A percentile compares a stretch with the other conserved stretches of the same genome.
Conservation (phyloP, 2,797 vertebrate genomes). For the Loris lydekkerianus region DNA sequence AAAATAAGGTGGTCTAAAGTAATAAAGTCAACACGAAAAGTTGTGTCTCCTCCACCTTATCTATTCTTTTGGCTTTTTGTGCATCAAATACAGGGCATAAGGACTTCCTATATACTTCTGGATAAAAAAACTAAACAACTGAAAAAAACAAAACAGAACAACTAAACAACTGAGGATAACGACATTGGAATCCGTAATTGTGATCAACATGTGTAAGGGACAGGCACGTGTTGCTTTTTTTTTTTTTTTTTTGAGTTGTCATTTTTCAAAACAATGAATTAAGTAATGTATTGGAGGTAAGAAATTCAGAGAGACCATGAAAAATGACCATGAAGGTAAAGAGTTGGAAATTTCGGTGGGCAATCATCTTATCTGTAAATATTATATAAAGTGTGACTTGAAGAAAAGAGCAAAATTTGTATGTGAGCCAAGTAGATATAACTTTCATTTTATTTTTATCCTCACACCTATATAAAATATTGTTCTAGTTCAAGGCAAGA, state of each 20-base stretch:
- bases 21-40: neutral
- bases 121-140: neutral
- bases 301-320: neutral
- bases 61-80: neutral
- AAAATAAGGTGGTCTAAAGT: neutral
- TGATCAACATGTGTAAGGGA: neutral
- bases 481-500: neutral
- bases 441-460: conserved; percentile 35
- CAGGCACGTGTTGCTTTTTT: neutral
- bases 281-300: neutral
- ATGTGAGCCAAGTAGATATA: neutral
- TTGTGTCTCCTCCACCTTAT: neutral
- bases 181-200: neutral
- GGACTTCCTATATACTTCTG: neutral
- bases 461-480: conserved; percentile 53
- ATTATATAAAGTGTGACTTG: neutral
- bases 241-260: neutral
- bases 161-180: neutral
- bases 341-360: neutral
- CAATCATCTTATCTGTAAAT: conserved; percentile 19
- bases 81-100: neutral
- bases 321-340: neutral
- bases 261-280: neutral
- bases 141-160: too few species aligned
- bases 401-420: conserved; percentile 39